Percentiles rank a stretch among this genome's conserved stretches.
These are phyloP conservation scores for Arctocebus calabarensis DNA, from an alignment of 2,797 vertebrate genomes.

Conservation along the genomic window DNA sequence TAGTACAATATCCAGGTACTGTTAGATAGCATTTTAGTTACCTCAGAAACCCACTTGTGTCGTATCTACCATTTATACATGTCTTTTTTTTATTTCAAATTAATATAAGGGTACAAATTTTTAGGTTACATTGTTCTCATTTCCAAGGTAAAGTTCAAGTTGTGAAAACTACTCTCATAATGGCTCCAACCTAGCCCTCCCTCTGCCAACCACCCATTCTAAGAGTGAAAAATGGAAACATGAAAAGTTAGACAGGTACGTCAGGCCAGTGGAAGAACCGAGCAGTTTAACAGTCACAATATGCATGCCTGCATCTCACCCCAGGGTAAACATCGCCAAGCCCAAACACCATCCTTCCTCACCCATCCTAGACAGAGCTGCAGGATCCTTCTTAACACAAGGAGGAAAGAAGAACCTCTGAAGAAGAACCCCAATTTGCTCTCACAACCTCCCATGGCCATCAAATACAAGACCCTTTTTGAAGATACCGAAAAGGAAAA, in stretches of 20 bases:
- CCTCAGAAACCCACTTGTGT: not conserved
- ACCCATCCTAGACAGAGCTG: not conserved
- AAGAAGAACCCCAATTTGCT: not conserved
- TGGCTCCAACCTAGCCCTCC: not conserved
- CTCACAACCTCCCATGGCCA: accelerated
- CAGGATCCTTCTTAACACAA: not conserved
- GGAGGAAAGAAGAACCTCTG: no score
- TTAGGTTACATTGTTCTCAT: no score
- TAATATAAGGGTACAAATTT: no score
- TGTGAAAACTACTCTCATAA: not conserved
- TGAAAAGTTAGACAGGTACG: not conserved
- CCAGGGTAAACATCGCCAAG: not conserved
- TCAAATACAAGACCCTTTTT: not conserved
- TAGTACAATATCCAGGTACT: no score
- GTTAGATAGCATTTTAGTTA: not conserved
- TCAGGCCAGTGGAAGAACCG: not conserved
- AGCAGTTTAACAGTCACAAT: not conserved
- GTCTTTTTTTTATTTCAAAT: not conserved
- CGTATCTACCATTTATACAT: accelerated
- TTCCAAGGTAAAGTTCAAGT: not conserved
- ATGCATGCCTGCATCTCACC: accelerated
- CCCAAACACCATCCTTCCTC: not conserved
- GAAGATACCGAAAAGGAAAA: not conserved
- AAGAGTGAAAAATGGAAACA: not conserved
- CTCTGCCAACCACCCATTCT: not conserved